phyloP scores from a whole-genome alignment of 1,140 invertebrate species.

The Papilio glaucus region DNA sequence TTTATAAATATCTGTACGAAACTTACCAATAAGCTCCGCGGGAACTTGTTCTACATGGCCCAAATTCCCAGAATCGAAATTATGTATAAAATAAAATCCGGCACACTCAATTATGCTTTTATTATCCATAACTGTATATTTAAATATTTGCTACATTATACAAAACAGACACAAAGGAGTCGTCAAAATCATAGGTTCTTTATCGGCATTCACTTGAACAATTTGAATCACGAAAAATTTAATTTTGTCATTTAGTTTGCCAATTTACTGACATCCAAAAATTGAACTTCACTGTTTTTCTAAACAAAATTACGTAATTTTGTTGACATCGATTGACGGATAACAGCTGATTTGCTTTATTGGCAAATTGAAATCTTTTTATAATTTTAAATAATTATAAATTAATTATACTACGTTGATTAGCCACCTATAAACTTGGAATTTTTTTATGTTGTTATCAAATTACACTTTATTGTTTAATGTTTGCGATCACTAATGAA shows the following conservation, averaged over 20 bases:
- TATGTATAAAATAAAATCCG: conserved; percentile 89
- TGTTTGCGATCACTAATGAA: conserved; percentile 68
- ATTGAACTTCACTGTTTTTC: conserved; percentile 80
- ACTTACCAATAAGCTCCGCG: no score
- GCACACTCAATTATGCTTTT: conserved; percentile 83
- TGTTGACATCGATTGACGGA: conserved; percentile 84
- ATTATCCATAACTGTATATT: conserved; percentile 76
- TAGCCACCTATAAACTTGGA: conserved; percentile 53
- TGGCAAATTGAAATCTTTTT: conserved; percentile 68
- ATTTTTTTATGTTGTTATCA: conserved; percentile 56
- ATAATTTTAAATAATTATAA: conserved; percentile 47
- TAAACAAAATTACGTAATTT: conserved; percentile 84
- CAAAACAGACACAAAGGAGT: conserved; percentile 61
- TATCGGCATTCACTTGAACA: conserved; percentile 63
- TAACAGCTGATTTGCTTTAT: conserved; percentile 83
- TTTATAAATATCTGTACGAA: no score
- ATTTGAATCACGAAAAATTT: conserved; percentile 63
- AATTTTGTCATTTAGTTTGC: conserved; percentile 63
- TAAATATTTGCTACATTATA: conserved; percentile 74
- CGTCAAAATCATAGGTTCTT: conserved; percentile 53
- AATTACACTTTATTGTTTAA: conserved; percentile 49
- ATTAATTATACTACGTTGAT: conserved; percentile 46
- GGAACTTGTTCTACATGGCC: conserved; percentile 85
- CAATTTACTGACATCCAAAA: conserved; percentile 76
- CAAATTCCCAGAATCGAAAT: conserved; percentile 95